phyloP scores from a whole-genome alignment of 2,888 invertebrate genomes.

The Ecliptopera silaceata region DNA sequence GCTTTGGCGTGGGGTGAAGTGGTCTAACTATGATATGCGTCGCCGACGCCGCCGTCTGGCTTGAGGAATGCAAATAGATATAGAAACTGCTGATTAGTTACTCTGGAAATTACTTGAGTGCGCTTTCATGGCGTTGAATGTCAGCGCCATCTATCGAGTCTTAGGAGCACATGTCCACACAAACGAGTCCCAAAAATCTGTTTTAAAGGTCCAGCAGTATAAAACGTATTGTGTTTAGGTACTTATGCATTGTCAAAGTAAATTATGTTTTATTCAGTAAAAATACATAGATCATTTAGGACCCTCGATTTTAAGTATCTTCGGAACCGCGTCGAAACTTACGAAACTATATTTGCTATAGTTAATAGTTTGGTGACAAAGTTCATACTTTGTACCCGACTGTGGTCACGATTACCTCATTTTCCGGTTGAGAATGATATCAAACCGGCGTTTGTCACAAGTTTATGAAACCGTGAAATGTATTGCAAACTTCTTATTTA shows the following conservation, averaged over 20 bases:
- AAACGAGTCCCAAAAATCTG: too few species aligned
- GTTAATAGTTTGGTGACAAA: neutral
- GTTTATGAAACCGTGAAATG: too few species aligned
- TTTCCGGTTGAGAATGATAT: neutral
- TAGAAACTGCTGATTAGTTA: conserved; percentile 17
- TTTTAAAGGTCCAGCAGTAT: too few species aligned
- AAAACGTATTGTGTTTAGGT: too few species aligned
- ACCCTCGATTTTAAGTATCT: too few species aligned
- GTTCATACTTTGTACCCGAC: neutral
- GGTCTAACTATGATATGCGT: conserved; percentile 45
- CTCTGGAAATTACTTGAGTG: conserved; percentile 10
- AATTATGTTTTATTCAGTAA: too few species aligned
- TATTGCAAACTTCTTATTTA: too few species aligned
- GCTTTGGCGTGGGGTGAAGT: conserved; percentile 52
- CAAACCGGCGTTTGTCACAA: too few species aligned
- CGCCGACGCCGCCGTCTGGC: conserved; percentile 45
- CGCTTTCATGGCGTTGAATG: conserved; percentile 7
- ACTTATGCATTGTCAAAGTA: too few species aligned
- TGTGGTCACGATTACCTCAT: neutral
- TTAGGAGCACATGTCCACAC: neutral
- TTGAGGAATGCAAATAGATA: conserved; percentile 32
- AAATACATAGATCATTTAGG: too few species aligned
- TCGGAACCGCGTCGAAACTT: too few species aligned
- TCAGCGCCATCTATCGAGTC: neutral
- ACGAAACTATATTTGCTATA: too few species aligned